Conservation (phyloP, 2,113 vertebrate genomes). For the Gorilla gorilla region DNA sequence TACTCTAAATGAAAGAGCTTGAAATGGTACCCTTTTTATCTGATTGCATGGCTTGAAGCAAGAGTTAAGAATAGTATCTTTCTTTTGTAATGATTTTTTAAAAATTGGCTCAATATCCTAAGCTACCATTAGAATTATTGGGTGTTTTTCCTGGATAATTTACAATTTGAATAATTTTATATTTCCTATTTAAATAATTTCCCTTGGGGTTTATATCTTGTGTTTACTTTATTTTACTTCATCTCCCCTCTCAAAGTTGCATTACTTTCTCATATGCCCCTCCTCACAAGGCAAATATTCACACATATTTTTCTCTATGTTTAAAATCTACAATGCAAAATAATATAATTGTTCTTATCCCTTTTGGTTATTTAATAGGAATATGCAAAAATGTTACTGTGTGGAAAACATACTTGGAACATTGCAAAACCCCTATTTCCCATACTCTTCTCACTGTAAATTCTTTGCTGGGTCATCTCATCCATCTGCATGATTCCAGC, state of each 20-base stretch:
- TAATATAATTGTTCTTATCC: not conserved
- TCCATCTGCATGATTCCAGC: not conserved
- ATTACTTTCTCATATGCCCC: not conserved
- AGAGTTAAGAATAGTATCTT: not conserved
- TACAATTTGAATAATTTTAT: constrained; percentile 22
- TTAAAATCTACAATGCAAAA: not conserved
- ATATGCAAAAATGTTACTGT: not conserved
- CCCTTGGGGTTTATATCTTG: not conserved
- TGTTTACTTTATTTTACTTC: not conserved
- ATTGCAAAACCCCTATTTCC: not conserved
- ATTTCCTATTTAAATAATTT: not conserved
- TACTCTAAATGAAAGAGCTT: not conserved
- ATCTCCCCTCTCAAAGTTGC: not conserved
- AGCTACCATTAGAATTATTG: not conserved
- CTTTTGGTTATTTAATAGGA: not conserved
- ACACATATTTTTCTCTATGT: not conserved
- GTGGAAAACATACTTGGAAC: not conserved
- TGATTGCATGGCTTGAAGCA: not conserved
- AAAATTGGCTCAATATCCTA: not conserved
- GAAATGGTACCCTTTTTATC: not conserved
- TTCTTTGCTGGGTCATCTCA: not conserved
- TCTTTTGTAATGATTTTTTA: not conserved
- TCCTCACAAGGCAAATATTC: not conserved
- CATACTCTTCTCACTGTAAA: not conserved
- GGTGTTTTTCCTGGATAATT: not conserved